phyloP scores from a whole-genome alignment of 1,140 invertebrate species.

The Diabrotica virgifera region DNA sequence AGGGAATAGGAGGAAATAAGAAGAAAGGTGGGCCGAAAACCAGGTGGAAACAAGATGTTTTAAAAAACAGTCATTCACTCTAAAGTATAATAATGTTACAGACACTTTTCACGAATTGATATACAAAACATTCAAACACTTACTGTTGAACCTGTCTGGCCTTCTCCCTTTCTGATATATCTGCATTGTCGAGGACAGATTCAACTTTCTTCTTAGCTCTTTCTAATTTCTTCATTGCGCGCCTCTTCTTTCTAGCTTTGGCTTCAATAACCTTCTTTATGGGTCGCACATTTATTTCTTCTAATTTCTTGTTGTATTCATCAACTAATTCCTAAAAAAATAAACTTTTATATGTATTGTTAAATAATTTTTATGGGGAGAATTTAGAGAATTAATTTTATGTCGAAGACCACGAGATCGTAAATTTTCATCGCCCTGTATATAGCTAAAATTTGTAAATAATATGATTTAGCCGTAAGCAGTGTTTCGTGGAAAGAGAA shows the following conservation, averaged over 20 bases:
- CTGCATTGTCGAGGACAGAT: constrained; percentile 82
- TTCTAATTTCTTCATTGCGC: constrained; percentile 80
- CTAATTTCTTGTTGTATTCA: constrained; percentile 72
- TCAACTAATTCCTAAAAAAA: constrained; percentile 59
- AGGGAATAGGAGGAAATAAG: too few relatives aligned
- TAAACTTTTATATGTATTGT: too few relatives aligned
- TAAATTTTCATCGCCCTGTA: too few relatives aligned
- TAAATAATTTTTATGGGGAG: too few relatives aligned
- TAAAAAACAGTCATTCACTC: constrained; percentile 17
- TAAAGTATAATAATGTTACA: not conserved
- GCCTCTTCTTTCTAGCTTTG: constrained; percentile 94
- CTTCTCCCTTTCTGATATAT: constrained; percentile 89
- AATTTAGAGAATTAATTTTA: too few relatives aligned
- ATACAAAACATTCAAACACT: constrained; percentile 43
- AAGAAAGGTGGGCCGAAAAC: too few relatives aligned
- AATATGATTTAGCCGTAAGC: too few relatives aligned
- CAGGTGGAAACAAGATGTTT: too few relatives aligned
- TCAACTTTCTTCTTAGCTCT: constrained; percentile 96
- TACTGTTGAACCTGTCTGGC: constrained; percentile 86
- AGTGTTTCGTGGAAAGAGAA: too few relatives aligned
- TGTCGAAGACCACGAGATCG: too few relatives aligned
- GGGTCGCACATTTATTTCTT: constrained; percentile 89
- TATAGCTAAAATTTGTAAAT: too few relatives aligned
- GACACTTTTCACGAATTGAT: not conserved
- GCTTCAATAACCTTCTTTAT: constrained; percentile 99